phyloP scores from a whole-genome alignment of 2,888 invertebrate species.

The Clusia tigrina region DNA sequence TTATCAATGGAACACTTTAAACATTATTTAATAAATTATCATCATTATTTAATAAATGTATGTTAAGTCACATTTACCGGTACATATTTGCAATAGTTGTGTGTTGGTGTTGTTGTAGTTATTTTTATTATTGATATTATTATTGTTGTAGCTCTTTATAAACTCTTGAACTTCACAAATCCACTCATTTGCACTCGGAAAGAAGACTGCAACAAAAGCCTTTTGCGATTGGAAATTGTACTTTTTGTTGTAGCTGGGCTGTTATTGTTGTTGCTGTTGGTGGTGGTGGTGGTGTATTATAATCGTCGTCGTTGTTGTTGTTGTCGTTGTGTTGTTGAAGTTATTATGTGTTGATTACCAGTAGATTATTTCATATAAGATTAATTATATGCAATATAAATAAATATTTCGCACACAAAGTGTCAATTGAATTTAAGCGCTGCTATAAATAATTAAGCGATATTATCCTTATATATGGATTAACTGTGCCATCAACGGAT shows the following conservation, averaged over 20 bases:
- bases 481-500: neutral
- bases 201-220: too few relatives aligned
- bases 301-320: too few relatives aligned
- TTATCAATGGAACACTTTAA: too few relatives aligned
- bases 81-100: constrained; percentile 15
- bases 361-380: neutral
- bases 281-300: too few relatives aligned
- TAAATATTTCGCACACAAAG: neutral
- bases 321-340: neutral
- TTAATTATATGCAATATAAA: neutral
- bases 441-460: too few relatives aligned
- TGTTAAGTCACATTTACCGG: constrained; percentile 21
- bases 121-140: neutral
- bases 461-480: too few relatives aligned
- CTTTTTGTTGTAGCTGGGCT: too few relatives aligned
- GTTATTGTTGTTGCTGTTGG: too few relatives aligned
- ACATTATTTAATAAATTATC: too few relatives aligned
- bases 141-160: neutral
- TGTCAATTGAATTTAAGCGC: neutral
- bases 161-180: constrained; percentile 3
- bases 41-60: too few relatives aligned
- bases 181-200: neutral
- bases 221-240: too few relatives aligned
- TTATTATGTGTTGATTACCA: neutral
- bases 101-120: constrained; percentile 10